A percentile compares a stretch with the other conserved stretches of the same genome.
These are phyloP conservation scores for Cavia aperea DNA, from an alignment of 2,113 vertebrate genomes.

Conservation along the genomic window DNA sequence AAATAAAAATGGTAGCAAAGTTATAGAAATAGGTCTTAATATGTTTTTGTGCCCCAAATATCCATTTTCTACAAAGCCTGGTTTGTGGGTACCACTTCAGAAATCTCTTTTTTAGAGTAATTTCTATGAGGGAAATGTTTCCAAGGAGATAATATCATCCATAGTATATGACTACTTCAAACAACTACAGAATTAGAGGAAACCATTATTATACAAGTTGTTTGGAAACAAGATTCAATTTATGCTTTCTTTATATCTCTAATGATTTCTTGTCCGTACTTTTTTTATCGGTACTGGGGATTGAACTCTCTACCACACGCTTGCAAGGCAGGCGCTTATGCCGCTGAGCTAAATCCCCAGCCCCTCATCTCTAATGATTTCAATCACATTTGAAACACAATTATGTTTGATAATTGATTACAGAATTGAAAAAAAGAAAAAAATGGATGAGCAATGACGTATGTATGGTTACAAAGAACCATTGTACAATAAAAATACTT, in stretches of 20 bases:
- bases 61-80: not conserved
- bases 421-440: constrained; percentile 14
- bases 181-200: not conserved
- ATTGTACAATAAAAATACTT: constrained; percentile 10
- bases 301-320: too few relatives aligned
- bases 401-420: not conserved
- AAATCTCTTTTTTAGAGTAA: not conserved
- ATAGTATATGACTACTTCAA: not conserved
- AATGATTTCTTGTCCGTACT: not conserved
- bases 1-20: not conserved
- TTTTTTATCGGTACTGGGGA: too few relatives aligned
- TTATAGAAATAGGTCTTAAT: not conserved
- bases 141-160: not conserved
- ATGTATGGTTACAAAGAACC: not conserved
- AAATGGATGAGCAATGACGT: not conserved
- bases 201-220: not conserved
- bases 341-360: too few relatives aligned
- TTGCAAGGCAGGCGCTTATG: too few relatives aligned
- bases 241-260: constrained; percentile 16
- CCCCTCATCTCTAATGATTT: not conserved
- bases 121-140: not conserved
- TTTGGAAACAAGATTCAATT: not conserved
- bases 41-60: not conserved
- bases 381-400: not conserved
- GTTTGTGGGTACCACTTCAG: not conserved